Base-by-base conservation (phyloP, 2,888 invertebrate genomes). In the Mesoligia furuncula region DNA sequence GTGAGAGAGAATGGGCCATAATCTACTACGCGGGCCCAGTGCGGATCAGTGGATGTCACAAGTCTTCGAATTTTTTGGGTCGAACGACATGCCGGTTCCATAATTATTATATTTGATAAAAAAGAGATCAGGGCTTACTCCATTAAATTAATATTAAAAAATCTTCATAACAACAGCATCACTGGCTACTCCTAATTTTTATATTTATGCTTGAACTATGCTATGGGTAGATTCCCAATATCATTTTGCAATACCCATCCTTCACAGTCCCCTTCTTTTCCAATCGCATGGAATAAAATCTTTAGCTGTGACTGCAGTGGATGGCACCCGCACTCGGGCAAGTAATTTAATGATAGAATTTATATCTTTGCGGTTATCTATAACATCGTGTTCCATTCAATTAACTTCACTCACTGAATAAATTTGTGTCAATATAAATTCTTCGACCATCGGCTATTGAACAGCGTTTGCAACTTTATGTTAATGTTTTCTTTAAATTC, bases 381-480 rank as follows among this genome's bases (percentile, higher is more conserved):
- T 65, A 71, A 67, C 79, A 79, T 65, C 70, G 65, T 80, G 85
- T 85, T 76, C 51, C 42, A 82, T 87, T 82, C 68, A 82, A 81
- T 81, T 86, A 80, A 68, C 74, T 77, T 80, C 39, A 69, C 64
- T 83, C 17, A 54, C 66, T 84, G 84, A 76, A 85, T 86, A 77
- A 48, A 87, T 87, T 79, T 79, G 42, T 87, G 76, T 76, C 86
- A 72, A 76, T 81, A 79, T 84, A 83, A 83, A 87, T 87, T 83
- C 78, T 69, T 59, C 31, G 54, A 17, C 64, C 57, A n/a, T 77
- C 67, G 57, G 1, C 66, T 70, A 54, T 77, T 73, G 62, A 85
- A 77, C 57, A 65, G 36, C 65, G 13, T 65, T 66, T 45, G 67
- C 67, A 61, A 75, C 36, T 69, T 69, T 77, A 85, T 85, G 74